Base-by-base conservation (phyloP, 2,113 vertebrate genomes). In the Thalassarche chlororhynchos region DNA sequence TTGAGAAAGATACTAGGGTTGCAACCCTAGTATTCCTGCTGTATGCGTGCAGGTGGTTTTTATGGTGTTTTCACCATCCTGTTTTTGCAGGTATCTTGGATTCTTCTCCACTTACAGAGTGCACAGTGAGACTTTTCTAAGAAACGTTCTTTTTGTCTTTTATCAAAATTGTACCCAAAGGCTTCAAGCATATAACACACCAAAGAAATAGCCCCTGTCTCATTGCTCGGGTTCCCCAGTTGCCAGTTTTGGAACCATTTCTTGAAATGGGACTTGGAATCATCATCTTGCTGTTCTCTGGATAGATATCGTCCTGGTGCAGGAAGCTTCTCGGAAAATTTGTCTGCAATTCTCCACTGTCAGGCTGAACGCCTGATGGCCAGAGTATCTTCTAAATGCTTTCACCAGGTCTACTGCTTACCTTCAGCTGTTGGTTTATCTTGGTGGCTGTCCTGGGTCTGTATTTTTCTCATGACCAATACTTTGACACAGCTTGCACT, bases 31-130 rank as follows among this genome's bases (percentile, higher is more conserved):
- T 42, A 32, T 57, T 77, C 28, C 46, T 74, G 9, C 40, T 84
- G 3, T 31, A 6, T 42, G 11, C 1, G 2, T n/a, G 7, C 5
- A 21, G 28, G 10, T 31, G 26, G 8, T 3, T 18, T 52, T 83
- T 29, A 42, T 31, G 7, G 14, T 28, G 20, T 31, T 46, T 76
- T 71, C 7, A 29, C 36, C 3, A 14, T 49, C 13, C 5, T 8
- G 4, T 44, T 79, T 92, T 21, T 54, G 32, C 6, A 12, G 3
- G 4, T 31, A 12, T 47, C 14, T 46, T 51, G 20, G 7, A 14
- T 32, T 62, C 6, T 75, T 62, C 21, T 79, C 20, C 4, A 28
- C 6, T 60, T 80, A 29, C 1, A 2, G 12, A 36, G 17, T 57
- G 17, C 3, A 15, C 8, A 60, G 20, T 47, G 36, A 52, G 14